phyloP scores from a whole-genome alignment of 2,113 vertebrate genomes.

The Protobothrops flavoviridis region DNA sequence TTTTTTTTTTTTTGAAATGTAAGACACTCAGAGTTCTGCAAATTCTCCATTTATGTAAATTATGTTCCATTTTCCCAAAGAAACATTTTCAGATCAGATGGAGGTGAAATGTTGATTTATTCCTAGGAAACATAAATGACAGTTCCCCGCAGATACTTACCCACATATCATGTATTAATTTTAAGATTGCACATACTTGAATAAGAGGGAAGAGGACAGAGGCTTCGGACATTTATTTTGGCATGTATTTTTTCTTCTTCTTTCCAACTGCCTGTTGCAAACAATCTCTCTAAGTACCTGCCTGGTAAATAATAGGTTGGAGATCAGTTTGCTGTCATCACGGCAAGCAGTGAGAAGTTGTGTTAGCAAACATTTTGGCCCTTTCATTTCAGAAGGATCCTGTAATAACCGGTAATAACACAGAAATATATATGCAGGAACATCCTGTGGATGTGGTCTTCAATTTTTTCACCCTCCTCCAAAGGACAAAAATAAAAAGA shows the following conservation, averaged over 20 bases:
- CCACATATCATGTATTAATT: conserved; percentile 1
- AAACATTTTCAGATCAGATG: conserved; percentile 17
- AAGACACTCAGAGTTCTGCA: background rate
- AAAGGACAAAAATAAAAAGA: background rate
- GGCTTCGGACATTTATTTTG: background rate
- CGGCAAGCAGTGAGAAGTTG: background rate
- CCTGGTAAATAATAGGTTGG: conserved; percentile 33
- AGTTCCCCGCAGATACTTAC: conserved; percentile 1
- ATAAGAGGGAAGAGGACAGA: background rate
- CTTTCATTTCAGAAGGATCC: background rate
- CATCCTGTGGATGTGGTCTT: background rate
- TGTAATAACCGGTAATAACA: background rate
- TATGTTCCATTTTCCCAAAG: background rate
- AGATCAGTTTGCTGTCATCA: conserved; percentile 30
- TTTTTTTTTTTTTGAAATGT: conserved; percentile 1
- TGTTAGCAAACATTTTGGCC: background rate
- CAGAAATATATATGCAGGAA: conserved; percentile 27
- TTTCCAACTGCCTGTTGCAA: conserved; percentile 4
- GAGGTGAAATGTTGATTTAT: background rate
- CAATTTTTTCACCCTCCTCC: background rate
- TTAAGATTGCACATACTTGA: fast-evolving
- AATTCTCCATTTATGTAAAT: conserved; percentile 17
- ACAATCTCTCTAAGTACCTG: background rate
- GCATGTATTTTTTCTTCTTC: background rate
- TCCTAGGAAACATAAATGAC: background rate